These are phyloP conservation scores for Cricetomys ansorgei DNA, from an alignment of 2,113 vertebrate species.

Conservation along the genomic window DNA sequence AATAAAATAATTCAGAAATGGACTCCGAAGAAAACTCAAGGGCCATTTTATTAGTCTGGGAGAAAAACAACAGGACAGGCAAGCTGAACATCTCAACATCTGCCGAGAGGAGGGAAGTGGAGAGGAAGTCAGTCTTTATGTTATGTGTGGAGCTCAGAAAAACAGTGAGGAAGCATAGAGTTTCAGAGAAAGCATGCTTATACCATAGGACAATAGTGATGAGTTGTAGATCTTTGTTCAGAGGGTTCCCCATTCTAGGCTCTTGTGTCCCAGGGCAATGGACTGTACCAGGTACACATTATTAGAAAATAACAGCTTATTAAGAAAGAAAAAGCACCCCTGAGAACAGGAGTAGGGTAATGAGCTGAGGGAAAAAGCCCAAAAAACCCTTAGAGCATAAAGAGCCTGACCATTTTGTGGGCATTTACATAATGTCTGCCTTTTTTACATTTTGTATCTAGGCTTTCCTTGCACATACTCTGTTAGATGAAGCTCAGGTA, in stretches of 20 bases:
- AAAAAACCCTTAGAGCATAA: not conserved
- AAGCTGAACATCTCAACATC: not conserved
- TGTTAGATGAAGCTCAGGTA: not conserved
- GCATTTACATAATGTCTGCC: not conserved
- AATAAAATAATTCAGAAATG: not conserved
- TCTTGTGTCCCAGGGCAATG: not conserved
- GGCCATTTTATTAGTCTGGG: not conserved
- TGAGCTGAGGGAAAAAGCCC: not conserved
- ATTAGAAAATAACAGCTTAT: not conserved
- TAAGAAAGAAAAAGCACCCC: not conserved
- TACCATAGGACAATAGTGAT: not conserved
- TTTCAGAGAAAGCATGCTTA: not conserved
- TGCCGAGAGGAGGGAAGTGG: not conserved
- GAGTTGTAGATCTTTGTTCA: not conserved
- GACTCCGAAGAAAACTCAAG: not conserved
- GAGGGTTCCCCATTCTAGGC: not conserved
- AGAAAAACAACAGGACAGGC: not conserved
- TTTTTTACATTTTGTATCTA: not conserved
- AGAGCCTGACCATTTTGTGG: not conserved
- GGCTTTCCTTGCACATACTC: not conserved
- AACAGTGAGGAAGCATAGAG: not conserved
- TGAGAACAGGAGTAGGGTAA: not conserved
- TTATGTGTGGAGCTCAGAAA: not conserved
- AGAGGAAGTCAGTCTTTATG: not conserved
- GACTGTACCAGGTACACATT: not conserved